Conservation (phyloP, 1,140 invertebrate genomes). For the Telenomus remus region DNA sequence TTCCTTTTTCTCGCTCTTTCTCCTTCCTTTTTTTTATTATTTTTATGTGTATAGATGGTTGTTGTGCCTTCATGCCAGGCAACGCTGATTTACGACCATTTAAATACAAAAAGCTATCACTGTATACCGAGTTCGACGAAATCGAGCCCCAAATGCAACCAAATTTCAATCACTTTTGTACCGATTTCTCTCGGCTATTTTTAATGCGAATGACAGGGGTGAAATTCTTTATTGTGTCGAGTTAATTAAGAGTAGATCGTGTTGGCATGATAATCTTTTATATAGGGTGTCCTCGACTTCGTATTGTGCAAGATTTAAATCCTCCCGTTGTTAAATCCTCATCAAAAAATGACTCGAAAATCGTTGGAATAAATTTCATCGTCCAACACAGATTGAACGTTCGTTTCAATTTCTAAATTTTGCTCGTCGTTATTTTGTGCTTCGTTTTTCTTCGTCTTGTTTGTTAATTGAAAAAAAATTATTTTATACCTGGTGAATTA, state of each 20-base stretch:
- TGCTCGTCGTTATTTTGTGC: no score
- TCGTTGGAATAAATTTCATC: no score
- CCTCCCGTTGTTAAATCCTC: no score
- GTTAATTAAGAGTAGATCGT: constrained; percentile 50
- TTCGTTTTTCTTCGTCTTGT: background rate
- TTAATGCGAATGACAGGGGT: constrained; percentile 40
- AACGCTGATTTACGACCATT: constrained; percentile 56
- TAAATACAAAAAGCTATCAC: constrained; percentile 54
- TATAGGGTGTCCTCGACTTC: constrained; percentile 15
- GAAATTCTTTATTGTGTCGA: constrained; percentile 48
- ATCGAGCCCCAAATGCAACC: constrained; percentile 38
- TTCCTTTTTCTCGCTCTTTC: constrained; percentile 31
- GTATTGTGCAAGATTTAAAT: background rate
- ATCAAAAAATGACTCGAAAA: no score
- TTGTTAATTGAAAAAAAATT: background rate
- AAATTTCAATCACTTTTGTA: constrained; percentile 48
- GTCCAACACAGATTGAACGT: no score
- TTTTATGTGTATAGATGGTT: constrained; percentile 21
- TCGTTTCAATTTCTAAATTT: no score
- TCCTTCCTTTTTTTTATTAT: constrained; percentile 28
- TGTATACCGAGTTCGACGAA: constrained; percentile 40
- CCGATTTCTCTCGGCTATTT: constrained; percentile 35
- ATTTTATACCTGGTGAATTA: background rate
- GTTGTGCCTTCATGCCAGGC: constrained; percentile 38
- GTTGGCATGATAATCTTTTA: constrained; percentile 22